Percentiles rank a stretch among this genome's conserved stretches.
These are phyloP conservation scores for Aulostomus chinensis DNA, from an alignment of 2,797 vertebrate species.

Conservation along the genomic window DNA sequence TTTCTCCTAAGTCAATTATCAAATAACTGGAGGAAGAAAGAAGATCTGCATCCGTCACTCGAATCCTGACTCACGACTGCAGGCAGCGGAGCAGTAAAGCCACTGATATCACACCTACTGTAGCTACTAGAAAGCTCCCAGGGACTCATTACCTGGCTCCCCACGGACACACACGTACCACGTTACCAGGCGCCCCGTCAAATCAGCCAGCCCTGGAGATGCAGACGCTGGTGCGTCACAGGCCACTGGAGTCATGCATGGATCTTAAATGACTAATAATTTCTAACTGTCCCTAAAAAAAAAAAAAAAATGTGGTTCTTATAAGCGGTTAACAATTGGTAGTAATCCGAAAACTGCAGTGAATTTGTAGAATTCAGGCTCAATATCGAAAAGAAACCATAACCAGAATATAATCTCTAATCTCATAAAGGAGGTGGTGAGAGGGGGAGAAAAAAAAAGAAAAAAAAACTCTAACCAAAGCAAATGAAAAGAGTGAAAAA, in stretches of 20 bases:
- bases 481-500: conserved; percentile 3
- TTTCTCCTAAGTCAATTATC: no score
- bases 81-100: conserved; percentile 35
- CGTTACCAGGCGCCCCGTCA: conserved; percentile 57
- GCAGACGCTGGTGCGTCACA: conserved; percentile 1
- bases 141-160: conserved; percentile 72
- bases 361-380: no score
- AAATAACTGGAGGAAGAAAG: no score
- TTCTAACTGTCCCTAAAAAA: no score
- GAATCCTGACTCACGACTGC: conserved; percentile 32
- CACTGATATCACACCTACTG: conserved; percentile 36
- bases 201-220: conserved; percentile 52
- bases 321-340: no score
- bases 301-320: conserved; percentile 2
- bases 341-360: no score
- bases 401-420: no score
- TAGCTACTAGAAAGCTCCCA: conserved; percentile 37
- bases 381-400: no score
- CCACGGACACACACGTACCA: conserved; percentile 40
- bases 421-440: no score
- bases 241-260: conserved; percentile 20
- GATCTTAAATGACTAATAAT: conserved; percentile 22
- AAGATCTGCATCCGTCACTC: conserved; percentile 4
- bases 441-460: no score
- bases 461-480: conserved; percentile 13